Conservation (phyloP, 2,888 invertebrate species). For the Clusia tigrina region DNA sequence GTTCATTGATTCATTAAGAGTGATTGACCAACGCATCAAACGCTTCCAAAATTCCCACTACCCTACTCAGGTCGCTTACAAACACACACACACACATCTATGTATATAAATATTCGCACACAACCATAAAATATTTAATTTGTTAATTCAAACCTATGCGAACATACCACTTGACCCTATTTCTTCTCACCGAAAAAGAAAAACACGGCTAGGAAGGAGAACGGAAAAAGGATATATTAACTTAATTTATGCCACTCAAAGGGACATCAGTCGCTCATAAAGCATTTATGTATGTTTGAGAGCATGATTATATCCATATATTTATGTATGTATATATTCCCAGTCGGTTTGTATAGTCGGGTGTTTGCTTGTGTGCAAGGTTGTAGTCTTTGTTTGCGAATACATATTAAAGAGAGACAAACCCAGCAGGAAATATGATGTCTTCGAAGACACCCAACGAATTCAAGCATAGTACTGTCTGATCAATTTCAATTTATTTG, state of each 20-base stretch:
- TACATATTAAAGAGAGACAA: no score
- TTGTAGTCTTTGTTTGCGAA: neutral
- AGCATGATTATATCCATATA: neutral
- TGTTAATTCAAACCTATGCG: neutral
- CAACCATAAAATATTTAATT: no score
- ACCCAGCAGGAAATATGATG: no score
- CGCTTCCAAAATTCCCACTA: no score
- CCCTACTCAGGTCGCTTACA: neutral
- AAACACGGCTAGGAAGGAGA: neutral
- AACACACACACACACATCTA: neutral
- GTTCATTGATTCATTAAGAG: neutral
- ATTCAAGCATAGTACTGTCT: no score
- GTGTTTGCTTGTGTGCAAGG: neutral
- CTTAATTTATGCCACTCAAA: slow-evolving; percentile 10
- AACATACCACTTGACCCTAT: neutral
- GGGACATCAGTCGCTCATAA: neutral
- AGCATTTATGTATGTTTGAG: neutral
- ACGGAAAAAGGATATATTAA: slow-evolving; percentile 1
- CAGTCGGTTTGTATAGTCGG: no score
- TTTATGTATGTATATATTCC: neutral
- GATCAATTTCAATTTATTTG: no score
- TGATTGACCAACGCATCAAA: no score
- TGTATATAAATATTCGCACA: no score
- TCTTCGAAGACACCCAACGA: no score
- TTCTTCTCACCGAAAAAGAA: neutral